phyloP scores from a whole-genome alignment of 1,140 invertebrate genomes.

The Cotesia vestalis region DNA sequence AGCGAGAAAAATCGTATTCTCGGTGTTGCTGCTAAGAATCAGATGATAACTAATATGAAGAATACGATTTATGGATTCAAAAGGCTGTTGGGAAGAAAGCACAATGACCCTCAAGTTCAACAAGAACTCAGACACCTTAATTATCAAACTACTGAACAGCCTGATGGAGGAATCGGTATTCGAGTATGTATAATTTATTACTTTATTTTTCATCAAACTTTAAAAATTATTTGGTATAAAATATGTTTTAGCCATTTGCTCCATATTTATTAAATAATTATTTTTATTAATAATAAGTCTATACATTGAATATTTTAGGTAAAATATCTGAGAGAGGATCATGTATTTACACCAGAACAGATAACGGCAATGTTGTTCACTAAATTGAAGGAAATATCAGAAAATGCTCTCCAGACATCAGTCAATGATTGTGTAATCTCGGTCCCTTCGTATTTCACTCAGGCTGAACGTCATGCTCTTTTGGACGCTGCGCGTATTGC shows the following conservation, averaged over 20 bases:
- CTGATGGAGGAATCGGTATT: conserved; percentile 81
- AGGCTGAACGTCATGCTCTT: conserved; percentile 90
- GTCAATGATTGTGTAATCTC: conserved; percentile 98
- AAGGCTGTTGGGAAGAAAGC: conserved; percentile 86
- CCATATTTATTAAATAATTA: no score
- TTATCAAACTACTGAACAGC: conserved; percentile 75
- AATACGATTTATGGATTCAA: conserved; percentile 97
- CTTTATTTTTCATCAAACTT: no score
- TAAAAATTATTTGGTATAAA: no score
- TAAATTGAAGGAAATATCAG: conserved; percentile 93
- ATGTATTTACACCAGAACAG: conserved; percentile 92
- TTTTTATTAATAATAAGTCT: no score
- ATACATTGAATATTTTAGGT: conserved; percentile 69
- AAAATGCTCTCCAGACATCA: conserved; percentile 85
- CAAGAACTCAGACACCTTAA: conserved; percentile 80
- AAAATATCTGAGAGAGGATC: conserved; percentile 85
- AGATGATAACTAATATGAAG: conserved; percentile 95
- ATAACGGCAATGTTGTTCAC: conserved; percentile 96
- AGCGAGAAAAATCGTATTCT: conserved; percentile 90
- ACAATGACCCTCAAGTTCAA: conserved; percentile 86
- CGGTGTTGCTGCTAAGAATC: conserved; percentile 96
- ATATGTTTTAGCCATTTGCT: neutral
- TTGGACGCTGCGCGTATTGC: conserved; percentile 88
- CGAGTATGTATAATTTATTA: conserved; percentile 65
- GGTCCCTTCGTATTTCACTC: conserved; percentile 94